Base-by-base conservation (phyloP, 2,888 invertebrate genomes). In the Bembecia ichneumoniformis region DNA sequence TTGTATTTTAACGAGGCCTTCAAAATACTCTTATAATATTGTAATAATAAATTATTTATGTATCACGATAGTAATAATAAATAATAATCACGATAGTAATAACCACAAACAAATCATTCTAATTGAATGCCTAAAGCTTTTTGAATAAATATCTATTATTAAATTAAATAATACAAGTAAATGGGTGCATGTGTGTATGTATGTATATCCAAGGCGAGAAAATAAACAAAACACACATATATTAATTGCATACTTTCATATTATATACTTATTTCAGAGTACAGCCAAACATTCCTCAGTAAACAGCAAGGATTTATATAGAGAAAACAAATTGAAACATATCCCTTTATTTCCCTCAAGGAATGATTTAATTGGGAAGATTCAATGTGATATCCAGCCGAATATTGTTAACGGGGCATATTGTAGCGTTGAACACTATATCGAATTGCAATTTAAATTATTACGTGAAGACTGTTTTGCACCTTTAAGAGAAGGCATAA, bases 381-480 rank as follows among this genome's bases (percentile, higher is more conserved):
- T 73, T 11, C 88, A 56, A 49, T 87, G 57, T 1, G 63, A 76
- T 35, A 73, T 86, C 16, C 59, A 75, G 58, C 87, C 89, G 0
- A 92, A 91, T 63, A 88, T 91, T 49, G 71, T 89, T 0, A 72
- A 88, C 44, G 93, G 93, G 13, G 80, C 87, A 0, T 95, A 93
- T 68, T 65, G 80, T 1, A 86, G 86, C 63, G 82, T 92, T 7
- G 88, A 91, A 46, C 91, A 94, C 62, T 96, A 96, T 67, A 78
- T 96, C 17, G 93, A 94, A 59, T 82, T 92, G n/a, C 95, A 95
- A 58, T 94, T 94, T 64, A 88, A 92, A 36, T 79, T 96, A 35
- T 68, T 96, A 47, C 79, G 94, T 35, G 95, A 96, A 79, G 96
- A 96, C 74, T 95, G 93, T 65, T 88, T 94, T 35, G 86, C 88